Percentiles rank a stretch among this genome's conserved stretches.
Conservation (phyloP, 2,888 invertebrate genomes). For the Phymatocera aterrima region DNA sequence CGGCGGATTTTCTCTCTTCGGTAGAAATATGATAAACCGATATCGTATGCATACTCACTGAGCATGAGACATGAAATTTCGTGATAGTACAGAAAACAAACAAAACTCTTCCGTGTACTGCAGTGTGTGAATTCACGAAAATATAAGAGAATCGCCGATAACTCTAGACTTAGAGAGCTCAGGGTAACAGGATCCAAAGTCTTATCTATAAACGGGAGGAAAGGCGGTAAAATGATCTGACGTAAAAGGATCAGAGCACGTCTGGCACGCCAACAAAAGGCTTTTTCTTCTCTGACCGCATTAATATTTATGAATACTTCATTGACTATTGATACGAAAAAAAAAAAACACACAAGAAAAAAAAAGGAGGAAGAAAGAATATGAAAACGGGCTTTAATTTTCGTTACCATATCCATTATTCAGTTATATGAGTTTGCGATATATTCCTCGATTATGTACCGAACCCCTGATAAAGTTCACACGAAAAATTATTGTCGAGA, state of each 20-base stretch:
- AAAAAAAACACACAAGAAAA: neutral
- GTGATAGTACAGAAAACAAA: neutral
- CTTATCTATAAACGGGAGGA: neutral
- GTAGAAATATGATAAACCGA: neutral
- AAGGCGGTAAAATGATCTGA: neutral
- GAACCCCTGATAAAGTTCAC: neutral
- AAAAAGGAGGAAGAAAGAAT: neutral
- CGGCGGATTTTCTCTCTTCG: neutral
- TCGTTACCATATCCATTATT: conserved; percentile 15
- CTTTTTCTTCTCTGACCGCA: conserved; percentile 2
- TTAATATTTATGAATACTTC: conserved; percentile 41
- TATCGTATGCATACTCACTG: neutral
- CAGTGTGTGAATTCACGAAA: conserved; percentile 2
- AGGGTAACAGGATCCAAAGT: conserved; percentile 8
- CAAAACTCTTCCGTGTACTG: no score
- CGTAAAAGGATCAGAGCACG: conserved; percentile 22
- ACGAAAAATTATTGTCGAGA: neutral
- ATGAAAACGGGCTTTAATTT: conserved; percentile 21
- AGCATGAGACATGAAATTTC: neutral
- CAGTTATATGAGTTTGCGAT: conserved; percentile 1
- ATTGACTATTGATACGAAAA: conserved; percentile 32
- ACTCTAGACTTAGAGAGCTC: neutral
- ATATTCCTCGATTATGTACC: neutral
- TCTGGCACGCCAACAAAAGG: conserved; percentile 23
- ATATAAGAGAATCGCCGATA: neutral